These are phyloP conservation scores for Drosophila bifasciata DNA, from an alignment of 1,140 invertebrate species.

Conservation along the genomic window DNA sequence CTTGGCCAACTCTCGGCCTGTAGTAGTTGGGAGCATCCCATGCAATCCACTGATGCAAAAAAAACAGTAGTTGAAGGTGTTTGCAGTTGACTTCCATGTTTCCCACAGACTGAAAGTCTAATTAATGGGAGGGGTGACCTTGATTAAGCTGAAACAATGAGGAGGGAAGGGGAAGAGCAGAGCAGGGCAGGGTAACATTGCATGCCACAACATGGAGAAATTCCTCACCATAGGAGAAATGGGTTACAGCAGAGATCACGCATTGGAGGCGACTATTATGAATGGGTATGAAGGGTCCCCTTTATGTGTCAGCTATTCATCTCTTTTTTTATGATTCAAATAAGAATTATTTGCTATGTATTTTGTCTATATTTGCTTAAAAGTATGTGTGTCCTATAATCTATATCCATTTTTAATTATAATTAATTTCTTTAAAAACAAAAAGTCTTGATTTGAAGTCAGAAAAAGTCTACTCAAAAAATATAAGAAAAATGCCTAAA, in stretches of 20 bases:
- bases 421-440: too few relatives aligned
- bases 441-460: too few relatives aligned
- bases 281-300: neutral
- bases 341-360: too few relatives aligned
- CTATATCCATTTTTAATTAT: too few relatives aligned
- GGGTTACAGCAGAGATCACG: conserved; percentile 5
- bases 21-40: conserved; percentile 13
- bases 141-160: conserved; percentile 48
- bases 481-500: too few relatives aligned
- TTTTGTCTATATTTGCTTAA: too few relatives aligned
- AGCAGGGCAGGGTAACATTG: conserved; percentile 9
- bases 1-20: conserved; percentile 40
- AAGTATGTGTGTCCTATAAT: too few relatives aligned
- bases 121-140: conserved; percentile 48
- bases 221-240: too few relatives aligned
- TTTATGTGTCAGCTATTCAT: conserved; percentile 7
- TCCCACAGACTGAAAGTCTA: conserved; percentile 46
- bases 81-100: conserved; percentile 14
- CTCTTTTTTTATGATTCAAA: neutral
- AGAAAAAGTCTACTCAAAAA: too few relatives aligned
- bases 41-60: conserved; percentile 38
- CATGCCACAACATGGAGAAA: conserved; percentile 1
- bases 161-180: too few relatives aligned
- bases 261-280: neutral
- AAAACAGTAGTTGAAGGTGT: conserved; percentile 20